These are phyloP conservation scores for Sycophila sp. DNA, from an alignment of 1,140 invertebrate genomes.

Conservation along the genomic window DNA sequence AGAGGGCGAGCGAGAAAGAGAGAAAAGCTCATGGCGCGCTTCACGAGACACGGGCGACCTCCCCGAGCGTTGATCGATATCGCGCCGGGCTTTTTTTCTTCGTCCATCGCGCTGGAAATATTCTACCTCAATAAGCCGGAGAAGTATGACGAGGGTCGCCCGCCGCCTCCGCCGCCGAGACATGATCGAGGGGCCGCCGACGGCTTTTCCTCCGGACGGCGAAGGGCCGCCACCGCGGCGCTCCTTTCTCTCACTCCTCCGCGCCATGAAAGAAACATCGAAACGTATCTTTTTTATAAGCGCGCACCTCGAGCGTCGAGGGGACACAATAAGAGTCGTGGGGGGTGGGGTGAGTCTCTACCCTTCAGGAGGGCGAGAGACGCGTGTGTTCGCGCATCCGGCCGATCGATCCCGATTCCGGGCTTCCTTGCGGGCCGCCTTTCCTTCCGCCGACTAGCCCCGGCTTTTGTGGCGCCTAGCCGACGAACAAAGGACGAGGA, in stretches of 20 bases:
- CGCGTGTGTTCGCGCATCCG: too few species aligned
- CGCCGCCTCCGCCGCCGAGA: background rate
- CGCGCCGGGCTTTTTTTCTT: constrained; percentile 31
- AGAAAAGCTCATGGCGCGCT: too few species aligned
- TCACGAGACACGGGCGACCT: too few species aligned
- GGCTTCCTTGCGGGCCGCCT: background rate
- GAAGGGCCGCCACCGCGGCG: background rate
- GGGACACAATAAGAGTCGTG: too few species aligned
- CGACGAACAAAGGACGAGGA: too few species aligned
- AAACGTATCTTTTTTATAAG: constrained; percentile 13
- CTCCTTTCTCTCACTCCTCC: too few species aligned
- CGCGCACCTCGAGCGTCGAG: too few species aligned
- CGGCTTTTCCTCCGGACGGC: background rate
- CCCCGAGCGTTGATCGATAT: background rate
- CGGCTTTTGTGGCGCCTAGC: too few species aligned
- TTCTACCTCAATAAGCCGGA: constrained; percentile 20
- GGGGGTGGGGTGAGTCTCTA: too few species aligned
- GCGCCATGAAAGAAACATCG: constrained; percentile 18
- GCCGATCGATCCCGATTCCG: constrained; percentile 4
- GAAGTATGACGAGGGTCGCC: constrained; percentile 30
- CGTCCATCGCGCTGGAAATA: constrained; percentile 36
- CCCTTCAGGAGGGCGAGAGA: too few species aligned
- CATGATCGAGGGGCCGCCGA: background rate
- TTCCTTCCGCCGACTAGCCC: too few species aligned
- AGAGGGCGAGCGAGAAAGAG: too few species aligned